These are phyloP conservation scores for Eulemur macaco DNA, from an alignment of 2,113 vertebrate species.

Conservation along the genomic window DNA sequence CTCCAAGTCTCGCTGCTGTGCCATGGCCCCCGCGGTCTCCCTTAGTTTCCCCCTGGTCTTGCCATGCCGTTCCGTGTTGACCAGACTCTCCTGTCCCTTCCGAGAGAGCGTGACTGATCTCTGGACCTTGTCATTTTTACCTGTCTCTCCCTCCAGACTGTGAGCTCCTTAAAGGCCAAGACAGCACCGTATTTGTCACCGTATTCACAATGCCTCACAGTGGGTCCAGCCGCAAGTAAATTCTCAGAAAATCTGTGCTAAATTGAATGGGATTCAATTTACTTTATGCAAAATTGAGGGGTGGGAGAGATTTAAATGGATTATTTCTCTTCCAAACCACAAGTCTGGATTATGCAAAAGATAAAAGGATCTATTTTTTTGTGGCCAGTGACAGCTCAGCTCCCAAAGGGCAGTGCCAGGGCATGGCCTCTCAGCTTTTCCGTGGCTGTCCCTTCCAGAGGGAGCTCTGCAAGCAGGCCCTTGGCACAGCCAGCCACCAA, in stretches of 20 bases:
- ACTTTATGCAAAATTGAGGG: background rate
- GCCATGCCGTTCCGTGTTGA: rapidly evolving
- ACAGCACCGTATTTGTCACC: background rate
- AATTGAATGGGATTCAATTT: background rate
- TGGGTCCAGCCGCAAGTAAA: background rate
- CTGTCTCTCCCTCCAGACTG: background rate
- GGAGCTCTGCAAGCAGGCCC: background rate
- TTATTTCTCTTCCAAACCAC: background rate
- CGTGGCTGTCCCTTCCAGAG: background rate
- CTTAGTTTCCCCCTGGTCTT: too few species aligned
- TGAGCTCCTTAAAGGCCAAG: background rate
- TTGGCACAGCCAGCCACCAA: background rate
- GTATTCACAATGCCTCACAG: background rate
- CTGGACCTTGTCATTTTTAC: background rate
- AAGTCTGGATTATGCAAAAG: background rate
- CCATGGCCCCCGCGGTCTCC: rapidly evolving
- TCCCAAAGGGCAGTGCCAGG: background rate
- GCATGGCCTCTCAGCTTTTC: background rate
- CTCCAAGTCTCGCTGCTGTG: background rate
- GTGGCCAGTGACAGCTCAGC: background rate
- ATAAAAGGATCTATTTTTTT: background rate
- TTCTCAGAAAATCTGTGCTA: background rate
- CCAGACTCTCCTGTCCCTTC: background rate
- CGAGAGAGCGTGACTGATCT: too few species aligned
- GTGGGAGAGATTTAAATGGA: background rate